Base-by-base conservation (phyloP, 64 coral and sea anemone genomes). In the Montipora sp. region DNA sequence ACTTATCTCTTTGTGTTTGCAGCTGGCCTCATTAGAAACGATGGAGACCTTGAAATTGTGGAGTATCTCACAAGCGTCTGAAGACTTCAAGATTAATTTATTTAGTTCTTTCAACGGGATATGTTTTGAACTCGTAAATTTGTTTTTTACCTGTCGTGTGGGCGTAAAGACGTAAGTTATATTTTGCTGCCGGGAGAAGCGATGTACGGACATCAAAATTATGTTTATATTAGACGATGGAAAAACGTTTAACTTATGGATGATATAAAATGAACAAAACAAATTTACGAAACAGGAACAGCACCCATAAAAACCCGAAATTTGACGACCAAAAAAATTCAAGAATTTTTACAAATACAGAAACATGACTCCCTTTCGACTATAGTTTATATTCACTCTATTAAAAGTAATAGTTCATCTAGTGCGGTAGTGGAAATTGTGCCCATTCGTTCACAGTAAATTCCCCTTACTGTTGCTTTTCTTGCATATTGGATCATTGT, bases 21-120 rank as follows among this genome's bases (percentile, higher is more conserved):
- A 85, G 65, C 82, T 85, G 63, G 82, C 19, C 82, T 72, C 8
- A 50, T 85, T 47, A 70, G 22, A 50, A 49, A 85, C 47, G 65
- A 63, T 51, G 82, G 82, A 85, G 59, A 61, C 4, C 43, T 85
- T 50, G 65, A 85, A 72, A 71, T 85, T 72, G 82, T 85, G 7
- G 82, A 85, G 65, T 85, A 85, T 85, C 65, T 85, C 12, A 85
- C 82, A 72, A 85, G 82, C 10, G 65, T 85, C 48, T 85, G n/a
- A 78, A 72, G 65, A 49, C 43, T 50, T 13, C 6, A 76, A 24
- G 46, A 48, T 63, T 14, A 63, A 14, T 63, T 63, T 63, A 3
- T 16, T 63, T 16, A 63, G 13, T 12, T 14, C 14, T 12, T 16
- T 3, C 11, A 63, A 15, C 11, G 8, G 60, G 60, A 63, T 63